phyloP scores from a whole-genome alignment of 2,797 vertebrate genomes.

The Hydrocynus forskahlii region DNA sequence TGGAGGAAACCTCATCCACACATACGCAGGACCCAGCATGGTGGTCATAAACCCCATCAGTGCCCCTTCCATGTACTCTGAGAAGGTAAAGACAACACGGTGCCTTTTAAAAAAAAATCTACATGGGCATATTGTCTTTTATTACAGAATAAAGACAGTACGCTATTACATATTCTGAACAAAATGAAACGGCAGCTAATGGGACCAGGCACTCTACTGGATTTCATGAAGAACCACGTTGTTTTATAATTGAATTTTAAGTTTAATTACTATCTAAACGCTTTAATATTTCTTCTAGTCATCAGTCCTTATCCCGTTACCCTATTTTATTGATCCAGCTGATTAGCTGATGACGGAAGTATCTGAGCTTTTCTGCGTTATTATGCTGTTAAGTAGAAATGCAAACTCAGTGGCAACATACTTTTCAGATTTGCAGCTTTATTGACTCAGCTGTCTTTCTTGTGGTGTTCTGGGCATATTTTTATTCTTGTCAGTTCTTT shows the following conservation, averaged over 20 bases:
- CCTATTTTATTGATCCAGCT: constrained; percentile 35
- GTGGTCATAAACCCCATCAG: constrained; percentile 94
- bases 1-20: constrained; percentile 91
- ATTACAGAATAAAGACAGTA: not conserved
- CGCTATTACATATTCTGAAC: not conserved
- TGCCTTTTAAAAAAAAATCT: too few relatives aligned
- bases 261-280: constrained; percentile 22
- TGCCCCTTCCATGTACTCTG: constrained; percentile 94
- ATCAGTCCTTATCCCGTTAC: constrained; percentile 45
- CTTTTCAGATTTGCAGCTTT: constrained; percentile 40
- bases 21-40: constrained; percentile 88
- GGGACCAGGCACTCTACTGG: constrained; percentile 19
- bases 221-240: constrained; percentile 40
- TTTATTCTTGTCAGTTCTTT: constrained; percentile 26
- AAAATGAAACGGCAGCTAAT: constrained; percentile 12
- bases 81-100: constrained; percentile 82
- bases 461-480: constrained; percentile 28
- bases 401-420: not conserved
- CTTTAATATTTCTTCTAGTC: constrained; percentile 22
- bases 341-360: constrained; percentile 37
- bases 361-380: not conserved
- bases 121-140: not conserved
- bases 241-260: constrained; percentile 21
- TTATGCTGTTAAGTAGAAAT: constrained; percentile 8
- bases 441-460: constrained; percentile 29